Conservation (phyloP, 2,888 invertebrate species). For the Conistra vaccinii region DNA sequence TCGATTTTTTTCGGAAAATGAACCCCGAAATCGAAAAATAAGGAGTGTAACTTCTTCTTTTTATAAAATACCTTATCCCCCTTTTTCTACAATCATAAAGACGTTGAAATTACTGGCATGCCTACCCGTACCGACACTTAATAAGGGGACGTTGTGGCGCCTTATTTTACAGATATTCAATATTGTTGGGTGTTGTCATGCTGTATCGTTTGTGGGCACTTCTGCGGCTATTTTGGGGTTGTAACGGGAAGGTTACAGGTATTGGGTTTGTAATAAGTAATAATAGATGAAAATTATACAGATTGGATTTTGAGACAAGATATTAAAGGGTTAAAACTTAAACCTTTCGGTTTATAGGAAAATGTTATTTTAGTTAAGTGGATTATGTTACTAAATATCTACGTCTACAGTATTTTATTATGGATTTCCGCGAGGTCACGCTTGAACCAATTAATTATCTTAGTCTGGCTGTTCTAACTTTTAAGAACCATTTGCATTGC, state of each 20-base stretch:
- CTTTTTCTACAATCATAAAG: constrained; percentile 38
- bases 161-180: constrained; percentile 60
- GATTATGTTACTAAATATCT: too few relatives aligned
- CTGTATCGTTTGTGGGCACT: constrained; percentile 39
- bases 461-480: not conserved
- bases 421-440: too few relatives aligned
- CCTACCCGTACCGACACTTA: constrained; percentile 48
- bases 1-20: not conserved
- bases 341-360: not conserved
- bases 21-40: not conserved
- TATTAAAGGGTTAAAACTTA: not conserved
- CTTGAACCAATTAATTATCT: too few relatives aligned
- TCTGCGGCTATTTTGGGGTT: constrained; percentile 32
- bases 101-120: constrained; percentile 53
- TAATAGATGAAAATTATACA: constrained; percentile 16
- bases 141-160: constrained; percentile 49
- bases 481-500: not conserved
- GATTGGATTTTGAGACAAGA: constrained; percentile 4
- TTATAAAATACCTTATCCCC: constrained; percentile 17
- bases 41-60: not conserved
- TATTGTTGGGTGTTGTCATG: constrained; percentile 29
- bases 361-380: not conserved
- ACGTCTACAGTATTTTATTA: too few relatives aligned
- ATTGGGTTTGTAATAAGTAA: constrained; percentile 11
- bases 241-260: constrained; percentile 10